These are phyloP conservation scores for Hypolimnas misippus DNA, from an alignment of 2,888 invertebrate species.

Conservation along the genomic window DNA sequence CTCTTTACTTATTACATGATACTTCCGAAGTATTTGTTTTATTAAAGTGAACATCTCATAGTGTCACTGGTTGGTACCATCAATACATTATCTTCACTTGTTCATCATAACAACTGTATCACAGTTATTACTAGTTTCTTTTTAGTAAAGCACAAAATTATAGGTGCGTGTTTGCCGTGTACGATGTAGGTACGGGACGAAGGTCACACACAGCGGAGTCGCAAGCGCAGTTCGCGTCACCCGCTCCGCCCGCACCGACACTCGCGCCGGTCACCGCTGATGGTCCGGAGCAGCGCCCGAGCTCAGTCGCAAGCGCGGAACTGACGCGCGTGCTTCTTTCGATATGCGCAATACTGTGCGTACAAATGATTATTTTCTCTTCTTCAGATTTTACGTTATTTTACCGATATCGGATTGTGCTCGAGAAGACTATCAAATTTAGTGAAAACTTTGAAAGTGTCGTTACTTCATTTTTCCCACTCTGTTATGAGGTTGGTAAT, in stretches of 20 bases:
- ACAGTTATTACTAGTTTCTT: neutral
- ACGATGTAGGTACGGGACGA: neutral
- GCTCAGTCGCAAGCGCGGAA: constrained; percentile 63
- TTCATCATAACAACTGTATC: neutral
- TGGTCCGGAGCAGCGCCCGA: constrained; percentile 16
- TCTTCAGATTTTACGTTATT: neutral
- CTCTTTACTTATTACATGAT: too few relatives aligned
- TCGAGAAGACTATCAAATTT: constrained; percentile 16
- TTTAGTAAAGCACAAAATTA: neutral
- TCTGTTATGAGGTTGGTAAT: constrained; percentile 51
- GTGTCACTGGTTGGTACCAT: too few relatives aligned
- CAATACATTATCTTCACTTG: too few relatives aligned
- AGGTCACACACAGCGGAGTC: constrained; percentile 12
- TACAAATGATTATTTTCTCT: constrained; percentile 12
- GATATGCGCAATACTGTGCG: constrained; percentile 19
- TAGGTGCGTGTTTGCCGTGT: constrained; percentile 5
- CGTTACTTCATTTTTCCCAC: constrained; percentile 20
- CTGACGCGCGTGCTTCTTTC: constrained; percentile 51
- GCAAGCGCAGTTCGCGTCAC: constrained; percentile 33
- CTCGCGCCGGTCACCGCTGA: constrained; percentile 22
- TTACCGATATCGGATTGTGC: neutral
- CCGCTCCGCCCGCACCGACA: constrained; percentile 17
- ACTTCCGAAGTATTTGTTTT: too few relatives aligned
- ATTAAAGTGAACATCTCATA: too few relatives aligned
- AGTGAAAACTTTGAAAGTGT: constrained; percentile 15